These are phyloP conservation scores for Heliconius nattereri DNA, from an alignment of 1,140 invertebrate species.

Conservation along the genomic window DNA sequence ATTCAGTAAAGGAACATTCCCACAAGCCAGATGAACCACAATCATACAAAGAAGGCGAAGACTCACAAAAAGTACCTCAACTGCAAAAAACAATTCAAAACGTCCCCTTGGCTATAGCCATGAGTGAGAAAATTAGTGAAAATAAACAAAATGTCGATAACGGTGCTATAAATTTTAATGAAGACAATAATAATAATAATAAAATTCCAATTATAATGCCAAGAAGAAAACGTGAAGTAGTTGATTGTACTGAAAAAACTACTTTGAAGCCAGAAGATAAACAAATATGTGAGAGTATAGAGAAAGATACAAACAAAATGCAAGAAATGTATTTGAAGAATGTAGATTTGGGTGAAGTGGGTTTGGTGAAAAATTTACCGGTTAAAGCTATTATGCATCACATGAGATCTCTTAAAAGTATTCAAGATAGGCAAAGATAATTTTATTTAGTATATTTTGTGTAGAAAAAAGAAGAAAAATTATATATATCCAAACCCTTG, in stretches of 20 bases:
- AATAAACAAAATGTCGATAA: slow-evolving; percentile 6
- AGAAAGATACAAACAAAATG: slow-evolving; percentile 37
- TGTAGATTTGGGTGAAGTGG: slow-evolving; percentile 57
- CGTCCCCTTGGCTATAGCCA: slow-evolving; percentile 47
- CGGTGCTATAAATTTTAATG: slow-evolving; percentile 19
- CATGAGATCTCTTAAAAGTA: slow-evolving; percentile 68
- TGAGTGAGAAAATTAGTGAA: slow-evolving; percentile 36
- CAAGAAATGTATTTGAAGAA: slow-evolving; percentile 47
- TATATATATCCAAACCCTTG: neutral
- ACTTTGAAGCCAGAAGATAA: slow-evolving; percentile 57
- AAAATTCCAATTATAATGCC: slow-evolving; percentile 34
- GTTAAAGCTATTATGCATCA: slow-evolving; percentile 54
- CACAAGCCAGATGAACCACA: slow-evolving; percentile 70
- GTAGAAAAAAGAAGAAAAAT: neutral
- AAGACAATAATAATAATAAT: slow-evolving; percentile 24
- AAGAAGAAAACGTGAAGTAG: slow-evolving; percentile 62
- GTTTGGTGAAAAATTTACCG: slow-evolving; percentile 47
- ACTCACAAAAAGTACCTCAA: slow-evolving; percentile 40
- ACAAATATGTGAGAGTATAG: slow-evolving; percentile 63
- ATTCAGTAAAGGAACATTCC: slow-evolving; percentile 48
- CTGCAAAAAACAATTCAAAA: slow-evolving; percentile 42
- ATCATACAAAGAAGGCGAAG: slow-evolving; percentile 69
- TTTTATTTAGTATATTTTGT: neutral
- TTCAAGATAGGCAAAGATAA: slow-evolving; percentile 45
- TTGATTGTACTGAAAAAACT: slow-evolving; percentile 65